These are phyloP conservation scores for Neotragus moschatus DNA, from an alignment of 2,113 vertebrate species.

Conservation along the genomic window DNA sequence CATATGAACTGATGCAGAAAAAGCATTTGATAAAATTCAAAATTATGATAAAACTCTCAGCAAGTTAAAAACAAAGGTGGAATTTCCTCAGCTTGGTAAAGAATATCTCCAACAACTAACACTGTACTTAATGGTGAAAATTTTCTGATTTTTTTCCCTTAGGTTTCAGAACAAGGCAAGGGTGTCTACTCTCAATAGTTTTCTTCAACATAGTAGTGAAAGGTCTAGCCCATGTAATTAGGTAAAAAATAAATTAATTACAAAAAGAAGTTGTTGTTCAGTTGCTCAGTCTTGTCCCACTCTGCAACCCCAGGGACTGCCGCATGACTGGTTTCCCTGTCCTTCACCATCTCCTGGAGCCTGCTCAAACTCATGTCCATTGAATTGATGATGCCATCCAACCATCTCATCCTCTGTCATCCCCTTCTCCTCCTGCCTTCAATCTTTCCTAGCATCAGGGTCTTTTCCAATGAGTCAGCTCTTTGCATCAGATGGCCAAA, in stretches of 20 bases:
- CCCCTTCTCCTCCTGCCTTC: not conserved
- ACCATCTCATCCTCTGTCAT: not conserved
- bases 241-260: not conserved
- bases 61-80: not conserved
- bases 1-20: not conserved
- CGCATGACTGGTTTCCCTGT: accelerated
- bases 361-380: not conserved
- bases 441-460: not conserved
- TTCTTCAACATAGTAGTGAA: not conserved
- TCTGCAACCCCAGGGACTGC: not conserved
- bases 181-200: not conserved
- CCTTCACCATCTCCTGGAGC: not conserved
- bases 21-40: not conserved
- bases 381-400: not conserved
- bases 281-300: not conserved
- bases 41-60: not conserved
- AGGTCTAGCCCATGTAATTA: not conserved
- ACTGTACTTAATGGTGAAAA: not conserved
- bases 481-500: not conserved
- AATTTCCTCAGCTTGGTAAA: not conserved
- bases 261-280: not conserved
- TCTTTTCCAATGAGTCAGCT: not conserved
- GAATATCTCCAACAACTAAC: not conserved
- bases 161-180: not conserved
- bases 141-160: not conserved